Percentiles rank a stretch among this genome's conserved stretches.
These are phyloP conservation scores for Polyommatus iphigenia DNA, from an alignment of 2,888 invertebrate genomes.

Conservation along the genomic window DNA sequence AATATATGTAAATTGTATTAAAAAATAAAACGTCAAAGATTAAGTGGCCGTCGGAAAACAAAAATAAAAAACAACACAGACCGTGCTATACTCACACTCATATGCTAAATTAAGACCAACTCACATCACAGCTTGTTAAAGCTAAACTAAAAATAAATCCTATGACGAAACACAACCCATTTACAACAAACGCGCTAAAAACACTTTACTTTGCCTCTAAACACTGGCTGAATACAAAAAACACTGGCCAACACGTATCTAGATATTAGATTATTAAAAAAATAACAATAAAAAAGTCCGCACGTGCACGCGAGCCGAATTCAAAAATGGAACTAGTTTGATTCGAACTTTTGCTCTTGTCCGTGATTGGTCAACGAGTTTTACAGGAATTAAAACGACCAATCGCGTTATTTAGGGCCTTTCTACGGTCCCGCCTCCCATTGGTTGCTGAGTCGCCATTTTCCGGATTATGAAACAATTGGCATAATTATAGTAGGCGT, in stretches of 20 bases:
- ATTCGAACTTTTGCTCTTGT: slow-evolving; percentile 61
- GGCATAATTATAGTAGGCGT: slow-evolving; percentile 71
- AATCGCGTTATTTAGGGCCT: slow-evolving; percentile 50
- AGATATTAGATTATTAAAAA: slow-evolving; percentile 26
- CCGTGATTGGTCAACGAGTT: slow-evolving; percentile 60
- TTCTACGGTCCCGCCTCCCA: slow-evolving; percentile 67
- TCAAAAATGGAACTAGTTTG: slow-evolving; percentile 76
- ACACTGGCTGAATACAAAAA: slow-evolving; percentile 7
- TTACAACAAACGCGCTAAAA: slow-evolving; percentile 50
- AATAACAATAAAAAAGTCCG: slow-evolving; percentile 31
- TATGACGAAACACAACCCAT: slow-evolving; percentile 72
- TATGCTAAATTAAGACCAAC: slow-evolving; percentile 75
- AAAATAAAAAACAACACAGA: slow-evolving; percentile 68
- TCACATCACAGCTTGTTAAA: slow-evolving; percentile 73
- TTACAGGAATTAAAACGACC: slow-evolving; percentile 54
- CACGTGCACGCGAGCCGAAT: slow-evolving; percentile 59
- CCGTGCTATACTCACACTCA: slow-evolving; percentile 68
- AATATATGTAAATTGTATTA: not conserved
- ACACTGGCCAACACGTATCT: slow-evolving; percentile 18
- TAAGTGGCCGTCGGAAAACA: slow-evolving; percentile 32
- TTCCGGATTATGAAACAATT: slow-evolving; percentile 73
- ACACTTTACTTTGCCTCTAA: not conserved
- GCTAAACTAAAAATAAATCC: slow-evolving; percentile 76
- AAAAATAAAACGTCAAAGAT: slow-evolving; percentile 4
- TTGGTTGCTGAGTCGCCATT: slow-evolving; percentile 74